Evolutionary conservation across 1,140 invertebrate genomes (phyloP).

Genomic region (Dreissena rostriformis): DNA sequence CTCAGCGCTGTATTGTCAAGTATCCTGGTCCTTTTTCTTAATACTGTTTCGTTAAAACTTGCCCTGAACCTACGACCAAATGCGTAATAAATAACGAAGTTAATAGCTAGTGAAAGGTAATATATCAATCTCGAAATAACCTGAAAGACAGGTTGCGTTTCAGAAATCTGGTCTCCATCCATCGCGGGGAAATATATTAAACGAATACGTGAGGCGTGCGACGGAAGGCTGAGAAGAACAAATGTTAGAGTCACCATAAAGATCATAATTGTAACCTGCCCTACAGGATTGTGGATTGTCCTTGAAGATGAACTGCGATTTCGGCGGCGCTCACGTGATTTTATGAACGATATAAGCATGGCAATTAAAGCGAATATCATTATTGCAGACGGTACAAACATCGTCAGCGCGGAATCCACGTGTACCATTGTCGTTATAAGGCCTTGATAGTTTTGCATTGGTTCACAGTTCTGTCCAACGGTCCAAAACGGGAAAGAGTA

Average conservation of each 20-base stretch:
- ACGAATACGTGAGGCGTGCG: constrained; percentile 78
- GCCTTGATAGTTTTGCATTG: constrained; percentile 45
- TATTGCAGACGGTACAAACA: constrained; percentile 83
- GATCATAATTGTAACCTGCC: constrained; percentile 90
- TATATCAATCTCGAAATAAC: constrained; percentile 85
- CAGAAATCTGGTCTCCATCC: background rate
- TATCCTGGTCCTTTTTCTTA: too few relatives aligned
- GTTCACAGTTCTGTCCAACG: constrained; percentile 35
- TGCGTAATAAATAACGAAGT: constrained; percentile 89
- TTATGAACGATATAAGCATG: constrained; percentile 21
- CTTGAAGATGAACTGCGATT: constrained; percentile 23
- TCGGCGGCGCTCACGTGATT: constrained; percentile 40
- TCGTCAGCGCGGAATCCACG: constrained; percentile 83
- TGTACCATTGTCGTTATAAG: constrained; percentile 83
- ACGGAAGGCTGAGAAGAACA: constrained; percentile 89
- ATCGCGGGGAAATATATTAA: constrained; percentile 64
- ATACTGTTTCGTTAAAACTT: background rate
- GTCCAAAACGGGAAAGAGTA: constrained; percentile 75
- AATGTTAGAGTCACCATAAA: constrained; percentile 91
- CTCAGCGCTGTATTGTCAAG: too few relatives aligned
- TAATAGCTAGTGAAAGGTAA: constrained; percentile 91
- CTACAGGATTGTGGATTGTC: constrained; percentile 81
- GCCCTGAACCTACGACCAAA: constrained; percentile 67
- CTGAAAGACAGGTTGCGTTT: constrained; percentile 81
- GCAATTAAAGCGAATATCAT: constrained; percentile 45